A percentile compares a stretch with the other conserved stretches of the same genome.
Evolutionary conservation across 2,797 vertebrate genomes (phyloP).

Genomic region (Characodon lateralis): DNA sequence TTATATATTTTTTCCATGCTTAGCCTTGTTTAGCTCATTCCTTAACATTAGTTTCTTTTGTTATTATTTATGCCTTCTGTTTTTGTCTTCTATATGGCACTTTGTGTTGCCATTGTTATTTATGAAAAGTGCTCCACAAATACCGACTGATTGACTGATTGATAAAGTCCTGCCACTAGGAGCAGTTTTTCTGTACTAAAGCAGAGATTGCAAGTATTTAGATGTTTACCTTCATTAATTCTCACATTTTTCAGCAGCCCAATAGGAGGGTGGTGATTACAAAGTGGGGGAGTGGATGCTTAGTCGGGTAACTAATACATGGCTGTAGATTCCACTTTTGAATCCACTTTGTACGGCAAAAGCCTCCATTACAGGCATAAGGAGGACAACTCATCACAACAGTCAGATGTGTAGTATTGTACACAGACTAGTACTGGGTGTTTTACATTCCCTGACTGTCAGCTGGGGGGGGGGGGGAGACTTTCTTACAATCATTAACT

Average conservation of each 20-base stretch:
- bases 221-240: not conserved
- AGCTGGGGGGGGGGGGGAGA: not conserved
- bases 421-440: not conserved
- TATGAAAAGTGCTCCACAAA: not conserved
- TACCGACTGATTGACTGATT: not conserved
- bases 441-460: not conserved
- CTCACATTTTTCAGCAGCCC: not conserved
- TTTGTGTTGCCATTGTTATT: not conserved
- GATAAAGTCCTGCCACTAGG: not conserved
- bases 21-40: not conserved
- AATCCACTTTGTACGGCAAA: not conserved
- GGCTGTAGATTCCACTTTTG: not conserved
- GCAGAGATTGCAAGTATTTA: not conserved
- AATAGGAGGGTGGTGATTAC: not conserved
- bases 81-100: not conserved
- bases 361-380: not conserved
- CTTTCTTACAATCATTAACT: not conserved
- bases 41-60: not conserved
- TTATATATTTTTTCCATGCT: not conserved
- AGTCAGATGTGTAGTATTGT: not conserved
- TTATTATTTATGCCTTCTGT: not conserved
- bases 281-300: not conserved
- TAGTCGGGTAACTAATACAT: not conserved
- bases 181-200: not conserved
- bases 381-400: not conserved